Evolutionary conservation across 2,888 invertebrate species (phyloP), one percentile per base, ranked within the genome.

Genomic region (Drosophila seclusa): DNA sequence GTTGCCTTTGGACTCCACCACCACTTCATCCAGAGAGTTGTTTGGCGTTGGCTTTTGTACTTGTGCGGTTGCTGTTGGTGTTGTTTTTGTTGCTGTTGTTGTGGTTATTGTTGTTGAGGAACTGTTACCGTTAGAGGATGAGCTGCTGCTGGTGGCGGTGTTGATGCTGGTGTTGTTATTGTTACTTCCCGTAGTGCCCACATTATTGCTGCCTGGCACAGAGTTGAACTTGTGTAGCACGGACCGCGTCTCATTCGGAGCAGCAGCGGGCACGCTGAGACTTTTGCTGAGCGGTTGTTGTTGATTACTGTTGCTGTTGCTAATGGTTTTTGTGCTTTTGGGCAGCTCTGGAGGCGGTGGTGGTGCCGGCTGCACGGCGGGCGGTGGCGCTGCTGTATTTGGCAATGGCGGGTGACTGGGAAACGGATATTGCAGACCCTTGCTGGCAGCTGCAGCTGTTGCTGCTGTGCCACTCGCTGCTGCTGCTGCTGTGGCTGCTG

Each of bases 371-470:
- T 91, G 88, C 40, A 90, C 81, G 10, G 88, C 84, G 65, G 91
- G 84, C 60, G 91, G 83, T 53, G 92, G 87, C 27, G 92, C 89
- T 31, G 94, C 92, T n/a, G 91, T 87, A 65, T 89, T 90, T 49
- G 94, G 94, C 82, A 94, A 92, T 76, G 96, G 96, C 86, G 96
- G 96, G 93, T 96, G 96, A 92, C 95, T 95, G 80, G 96, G 96
- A 93, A 96, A 96, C 57, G 96, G 97, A 93, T 96, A 97, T 92
- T 96, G 97, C 80, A 96, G 94, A 78, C 87, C 94, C 91, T 91
- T 94, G 68, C 86, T 93, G 80, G 70, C 57, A 27, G 62, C 48
- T 31, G 65, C 48, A 6, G 77, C 53, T 18, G 49, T 58, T n/a
- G 65, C 40, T 34, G 60, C 54, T 32, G 72, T 34, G 18, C 68